These are phyloP conservation scores for Tauraco erythrolophus DNA, from an alignment of 2,113 vertebrate species.

Conservation along the genomic window DNA sequence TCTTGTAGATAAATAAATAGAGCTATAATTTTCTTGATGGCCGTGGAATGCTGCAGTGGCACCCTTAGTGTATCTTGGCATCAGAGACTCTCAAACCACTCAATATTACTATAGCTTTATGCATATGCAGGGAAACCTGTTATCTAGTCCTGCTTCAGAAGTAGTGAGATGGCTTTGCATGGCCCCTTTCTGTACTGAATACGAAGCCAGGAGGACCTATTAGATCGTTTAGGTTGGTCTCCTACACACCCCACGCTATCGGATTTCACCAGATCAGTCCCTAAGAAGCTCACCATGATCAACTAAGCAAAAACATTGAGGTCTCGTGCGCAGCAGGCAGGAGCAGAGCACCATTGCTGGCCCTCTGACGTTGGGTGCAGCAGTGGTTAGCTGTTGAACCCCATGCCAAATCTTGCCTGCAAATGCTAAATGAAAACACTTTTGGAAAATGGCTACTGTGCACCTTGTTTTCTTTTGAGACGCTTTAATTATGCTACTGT, in stretches of 20 bases:
- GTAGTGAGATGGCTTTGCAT: accelerated
- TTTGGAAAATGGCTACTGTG: background rate
- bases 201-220: background rate
- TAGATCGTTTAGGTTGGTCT: background rate
- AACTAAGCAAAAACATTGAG: background rate
- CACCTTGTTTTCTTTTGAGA: background rate
- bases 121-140: background rate
- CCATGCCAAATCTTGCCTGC: background rate
- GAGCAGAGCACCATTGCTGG: accelerated
- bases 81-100: background rate
- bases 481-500: background rate
- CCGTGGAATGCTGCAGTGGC: background rate
- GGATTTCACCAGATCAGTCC: background rate
- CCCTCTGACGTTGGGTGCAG: background rate
- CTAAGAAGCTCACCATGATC: background rate
- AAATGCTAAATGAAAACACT: background rate
- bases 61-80: background rate
- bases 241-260: background rate
- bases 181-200: background rate
- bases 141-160: background rate
- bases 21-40: background rate
- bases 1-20: background rate
- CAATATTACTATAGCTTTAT: background rate
- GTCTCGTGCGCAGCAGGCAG: background rate
- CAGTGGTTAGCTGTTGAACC: background rate